Evolutionary conservation across 2,888 invertebrate genomes (phyloP).

Genomic region (Eilema depressum): DNA sequence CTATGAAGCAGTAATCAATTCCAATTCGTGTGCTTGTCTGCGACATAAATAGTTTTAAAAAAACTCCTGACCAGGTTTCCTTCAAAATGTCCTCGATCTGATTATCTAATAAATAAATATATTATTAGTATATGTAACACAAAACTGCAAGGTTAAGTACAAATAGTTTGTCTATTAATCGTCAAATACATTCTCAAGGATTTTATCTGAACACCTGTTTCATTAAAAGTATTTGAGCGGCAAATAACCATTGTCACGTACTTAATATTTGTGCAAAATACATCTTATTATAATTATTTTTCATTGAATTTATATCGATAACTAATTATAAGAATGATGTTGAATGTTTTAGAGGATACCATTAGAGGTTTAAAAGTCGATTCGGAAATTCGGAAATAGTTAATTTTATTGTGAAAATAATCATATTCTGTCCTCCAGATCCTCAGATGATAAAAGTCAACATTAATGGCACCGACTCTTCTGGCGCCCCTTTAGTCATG

Average conservation of each 20-base stretch:
- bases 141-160: not conserved
- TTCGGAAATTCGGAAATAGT: no score
- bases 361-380: not conserved
- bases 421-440: no score
- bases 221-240: slow-evolving; percentile 12
- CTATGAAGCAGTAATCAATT: no score
- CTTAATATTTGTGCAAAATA: slow-evolving; percentile 7
- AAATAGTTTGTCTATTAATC: slow-evolving; percentile 9
- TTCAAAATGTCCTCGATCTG: no score
- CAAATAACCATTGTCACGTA: slow-evolving; percentile 9
- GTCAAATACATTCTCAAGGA: slow-evolving; percentile 15
- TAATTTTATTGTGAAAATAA: no score
- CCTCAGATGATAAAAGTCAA: no score
- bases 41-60: no score
- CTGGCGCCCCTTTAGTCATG: no score
- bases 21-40: no score
- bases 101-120: no score
- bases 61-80: no score
- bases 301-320: not conserved
- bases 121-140: not conserved
- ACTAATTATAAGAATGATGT: not conserved
- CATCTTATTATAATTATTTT: not conserved
- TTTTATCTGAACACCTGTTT: slow-evolving; percentile 18
- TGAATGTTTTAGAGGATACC: not conserved
- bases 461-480: no score